phyloP scores from a whole-genome alignment of 2,888 invertebrate species.

The Liodrosophila aerea region DNA sequence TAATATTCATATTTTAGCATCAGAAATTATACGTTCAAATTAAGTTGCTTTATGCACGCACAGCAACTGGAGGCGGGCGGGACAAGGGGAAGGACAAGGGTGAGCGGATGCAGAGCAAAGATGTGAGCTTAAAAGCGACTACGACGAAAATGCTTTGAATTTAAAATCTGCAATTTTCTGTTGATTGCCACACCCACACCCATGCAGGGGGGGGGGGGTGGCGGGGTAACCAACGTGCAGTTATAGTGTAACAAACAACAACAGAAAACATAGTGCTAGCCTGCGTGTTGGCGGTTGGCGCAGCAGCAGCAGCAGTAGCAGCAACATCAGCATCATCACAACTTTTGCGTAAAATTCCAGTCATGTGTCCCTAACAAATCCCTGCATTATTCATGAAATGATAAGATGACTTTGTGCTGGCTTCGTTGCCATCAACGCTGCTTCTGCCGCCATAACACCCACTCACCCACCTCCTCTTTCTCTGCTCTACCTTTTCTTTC shows the following conservation, averaged over 20 bases:
- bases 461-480: not conserved
- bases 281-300: constrained; percentile 68
- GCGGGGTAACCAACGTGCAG: constrained; percentile 49
- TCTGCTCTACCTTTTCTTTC: constrained; percentile 12
- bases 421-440: constrained; percentile 58
- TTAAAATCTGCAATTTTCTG: constrained; percentile 79
- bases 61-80: constrained; percentile 17
- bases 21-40: constrained; percentile 72
- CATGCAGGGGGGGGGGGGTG: not conserved
- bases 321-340: constrained; percentile 67
- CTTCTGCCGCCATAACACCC: constrained; percentile 8
- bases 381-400: constrained; percentile 80
- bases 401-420: constrained; percentile 79
- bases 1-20: constrained; percentile 77
- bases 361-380: constrained; percentile 81
- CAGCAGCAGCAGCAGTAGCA: constrained; percentile 26
- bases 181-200: constrained; percentile 70
- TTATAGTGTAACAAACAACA: constrained; percentile 63
- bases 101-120: constrained; percentile 14
- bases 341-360: constrained; percentile 77
- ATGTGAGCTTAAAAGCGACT: constrained; percentile 63
- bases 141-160: constrained; percentile 73
- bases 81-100: not conserved
- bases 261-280: constrained; percentile 49
- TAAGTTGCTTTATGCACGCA: constrained; percentile 70